Percentiles rank a stretch among this genome's conserved stretches.
phyloP scores from a whole-genome alignment of 1,140 invertebrate genomes.

The Tetramorium simillimum region DNA sequence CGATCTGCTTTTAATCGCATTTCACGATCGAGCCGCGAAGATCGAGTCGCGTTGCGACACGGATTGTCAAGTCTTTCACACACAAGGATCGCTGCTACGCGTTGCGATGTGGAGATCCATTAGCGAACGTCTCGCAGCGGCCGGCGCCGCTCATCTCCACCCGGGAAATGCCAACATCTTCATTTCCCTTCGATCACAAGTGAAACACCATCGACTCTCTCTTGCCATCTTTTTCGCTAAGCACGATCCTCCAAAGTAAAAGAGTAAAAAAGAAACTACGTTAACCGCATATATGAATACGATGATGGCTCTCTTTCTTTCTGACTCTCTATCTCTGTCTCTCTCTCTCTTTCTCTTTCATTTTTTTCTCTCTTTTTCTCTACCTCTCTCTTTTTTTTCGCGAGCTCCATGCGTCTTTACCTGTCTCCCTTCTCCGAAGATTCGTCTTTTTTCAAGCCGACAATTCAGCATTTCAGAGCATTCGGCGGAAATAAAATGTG shows the following conservation, averaged over 20 bases:
- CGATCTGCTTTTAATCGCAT: background rate
- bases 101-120: background rate
- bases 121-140: background rate
- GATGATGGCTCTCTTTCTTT: constrained; percentile 38
- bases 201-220: constrained; percentile 33
- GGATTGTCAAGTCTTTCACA: background rate
- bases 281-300: constrained; percentile 18
- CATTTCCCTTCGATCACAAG: constrained; percentile 2
- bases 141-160: background rate
- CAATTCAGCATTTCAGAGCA: constrained; percentile 4
- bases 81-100: background rate
- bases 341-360: background rate
- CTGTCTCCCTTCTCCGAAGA: constrained; percentile 22
- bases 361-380: background rate
- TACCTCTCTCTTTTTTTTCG: constrained; percentile 3
- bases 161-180: constrained; percentile 9
- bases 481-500: constrained; percentile 36
- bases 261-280: constrained; percentile 9
- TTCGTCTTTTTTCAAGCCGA: constrained; percentile 23
- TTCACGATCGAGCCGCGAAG: background rate
- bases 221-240: constrained; percentile 26
- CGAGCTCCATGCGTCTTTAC: background rate
- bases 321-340: background rate
- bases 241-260: background rate
- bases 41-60: background rate